phyloP scores from a whole-genome alignment of 1,140 invertebrate species.

The Drosophila aff. region DNA sequence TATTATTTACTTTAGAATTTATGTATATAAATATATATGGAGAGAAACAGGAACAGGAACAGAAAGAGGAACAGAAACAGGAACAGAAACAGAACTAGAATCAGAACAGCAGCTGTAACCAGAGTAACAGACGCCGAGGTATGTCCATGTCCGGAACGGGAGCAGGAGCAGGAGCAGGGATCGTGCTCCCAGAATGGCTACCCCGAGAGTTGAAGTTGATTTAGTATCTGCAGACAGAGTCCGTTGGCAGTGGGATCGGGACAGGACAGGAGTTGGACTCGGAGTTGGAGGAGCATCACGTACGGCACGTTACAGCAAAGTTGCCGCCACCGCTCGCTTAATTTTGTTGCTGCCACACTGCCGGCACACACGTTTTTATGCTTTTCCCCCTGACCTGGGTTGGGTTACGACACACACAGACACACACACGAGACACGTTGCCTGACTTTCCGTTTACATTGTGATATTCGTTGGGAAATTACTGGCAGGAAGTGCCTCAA shows the following conservation, averaged over 20 bases:
- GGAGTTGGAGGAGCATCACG: conserved; percentile 48
- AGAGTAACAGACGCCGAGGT: background rate
- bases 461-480: conserved; percentile 35
- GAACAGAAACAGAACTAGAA: background rate
- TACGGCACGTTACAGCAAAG: conserved; percentile 73
- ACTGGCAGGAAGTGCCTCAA: conserved; percentile 24
- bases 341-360: conserved; percentile 51
- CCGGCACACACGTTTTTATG: conserved; percentile 63
- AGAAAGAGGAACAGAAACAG: too few relatives aligned
- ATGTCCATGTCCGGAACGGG: conserved; percentile 3
- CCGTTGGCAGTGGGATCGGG: conserved; percentile 38
- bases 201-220: conserved; percentile 68
- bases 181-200: conserved; percentile 48
- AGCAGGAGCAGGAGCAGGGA: conserved; percentile 4
- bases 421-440: conserved; percentile 27
- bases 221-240: conserved; percentile 81
- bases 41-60: background rate
- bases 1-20: conserved; percentile 19
- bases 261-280: background rate
- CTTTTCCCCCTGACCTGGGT: conserved; percentile 1
- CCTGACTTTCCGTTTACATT: conserved; percentile 40
- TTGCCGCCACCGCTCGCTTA: conserved; percentile 63
- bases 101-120: conserved; percentile 2
- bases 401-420: conserved; percentile 1
- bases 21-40: background rate